Evolutionary conservation across 2,113 vertebrate species (phyloP).

Genomic region (Syngnathus floridae): DNA sequence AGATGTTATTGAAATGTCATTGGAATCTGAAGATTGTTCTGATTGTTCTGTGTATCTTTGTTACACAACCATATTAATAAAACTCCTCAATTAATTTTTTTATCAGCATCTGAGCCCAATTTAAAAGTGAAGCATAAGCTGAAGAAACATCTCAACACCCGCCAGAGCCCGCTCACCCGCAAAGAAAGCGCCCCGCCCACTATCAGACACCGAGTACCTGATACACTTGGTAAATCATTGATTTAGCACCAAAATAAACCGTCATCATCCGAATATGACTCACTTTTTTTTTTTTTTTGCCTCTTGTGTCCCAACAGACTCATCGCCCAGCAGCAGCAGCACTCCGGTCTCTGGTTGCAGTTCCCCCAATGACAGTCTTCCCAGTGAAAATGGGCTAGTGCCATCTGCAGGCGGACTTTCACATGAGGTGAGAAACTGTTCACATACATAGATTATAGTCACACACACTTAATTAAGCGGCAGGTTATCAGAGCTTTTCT

Average conservation of each 20-base stretch:
- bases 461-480: not conserved
- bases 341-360: conserved; percentile 89
- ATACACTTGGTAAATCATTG: conserved; percentile 73
- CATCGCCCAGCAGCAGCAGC: conserved; percentile 92
- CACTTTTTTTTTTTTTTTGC: not conserved
- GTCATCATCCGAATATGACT: not conserved
- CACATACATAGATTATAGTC: not conserved
- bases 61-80: not conserved
- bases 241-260: not conserved
- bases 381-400: conserved; percentile 69
- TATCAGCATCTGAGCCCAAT: conserved; percentile 85
- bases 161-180: conserved; percentile 84
- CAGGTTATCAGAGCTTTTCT: not conserved
- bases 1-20: not conserved
- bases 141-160: conserved; percentile 85
- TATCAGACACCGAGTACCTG: conserved; percentile 76
- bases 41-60: not conserved
- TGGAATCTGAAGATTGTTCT: not conserved
- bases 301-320: conserved; percentile 69
- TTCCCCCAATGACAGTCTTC: conserved; percentile 87
- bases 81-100: not conserved
- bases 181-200: conserved; percentile 90
- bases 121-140: conserved; percentile 87
- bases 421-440: conserved; percentile 71
- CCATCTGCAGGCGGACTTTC: conserved; percentile 60